phyloP scores from a whole-genome alignment of 2,113 vertebrate species.

The Dermatemys mawii region DNA sequence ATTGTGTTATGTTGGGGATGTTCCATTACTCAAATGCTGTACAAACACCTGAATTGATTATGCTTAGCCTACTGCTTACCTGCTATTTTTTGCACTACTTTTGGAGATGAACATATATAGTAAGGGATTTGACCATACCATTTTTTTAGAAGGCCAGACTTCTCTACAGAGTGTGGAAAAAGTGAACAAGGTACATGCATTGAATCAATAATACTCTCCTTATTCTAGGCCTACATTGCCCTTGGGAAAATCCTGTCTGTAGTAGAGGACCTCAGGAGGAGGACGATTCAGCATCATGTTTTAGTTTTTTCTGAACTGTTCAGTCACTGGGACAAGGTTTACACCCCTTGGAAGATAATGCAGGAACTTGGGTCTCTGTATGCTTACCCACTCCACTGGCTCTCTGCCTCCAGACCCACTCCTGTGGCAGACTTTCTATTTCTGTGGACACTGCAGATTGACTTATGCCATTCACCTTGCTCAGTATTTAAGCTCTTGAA shows the following conservation, averaged over 20 bases:
- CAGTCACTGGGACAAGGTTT: not conserved
- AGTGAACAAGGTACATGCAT: not conserved
- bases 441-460: not conserved
- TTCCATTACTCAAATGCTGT: not conserved
- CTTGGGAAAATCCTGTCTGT: not conserved
- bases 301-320: not conserved
- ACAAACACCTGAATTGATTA: not conserved
- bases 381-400: not conserved
- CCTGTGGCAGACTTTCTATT: not conserved
- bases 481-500: not conserved
- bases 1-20: fast-evolving
- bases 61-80: not conserved
- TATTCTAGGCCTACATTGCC: not conserved
- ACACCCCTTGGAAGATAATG: not conserved
- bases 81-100: not conserved
- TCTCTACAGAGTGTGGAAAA: no score
- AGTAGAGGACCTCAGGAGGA: not conserved
- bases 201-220: fast-evolving
- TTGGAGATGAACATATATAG: not conserved
- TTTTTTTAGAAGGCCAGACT: not conserved
- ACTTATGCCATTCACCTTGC: not conserved
- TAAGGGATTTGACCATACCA: not conserved
- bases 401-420: not conserved
- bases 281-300: not conserved
- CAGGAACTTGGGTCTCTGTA: not conserved